Evolutionary conservation across 2,888 invertebrate genomes (phyloP).

Genomic region (Schrankia costaestrigalis): DNA sequence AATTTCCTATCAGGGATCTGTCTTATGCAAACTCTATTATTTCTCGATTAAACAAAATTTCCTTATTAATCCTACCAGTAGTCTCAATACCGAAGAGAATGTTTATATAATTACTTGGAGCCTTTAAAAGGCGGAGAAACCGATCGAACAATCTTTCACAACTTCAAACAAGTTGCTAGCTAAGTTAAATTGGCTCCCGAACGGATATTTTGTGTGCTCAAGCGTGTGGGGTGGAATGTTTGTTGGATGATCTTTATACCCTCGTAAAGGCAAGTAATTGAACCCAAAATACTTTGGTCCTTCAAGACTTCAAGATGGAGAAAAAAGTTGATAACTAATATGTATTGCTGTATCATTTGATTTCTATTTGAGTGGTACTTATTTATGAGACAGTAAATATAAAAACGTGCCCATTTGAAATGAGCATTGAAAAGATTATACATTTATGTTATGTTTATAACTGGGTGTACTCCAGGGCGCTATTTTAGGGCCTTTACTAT

Average conservation of each 20-base stretch:
- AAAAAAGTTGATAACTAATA: too few species aligned
- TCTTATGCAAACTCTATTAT: slow-evolving; percentile 25
- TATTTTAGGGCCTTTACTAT: not conserved
- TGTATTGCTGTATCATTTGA: too few species aligned
- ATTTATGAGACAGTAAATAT: too few species aligned
- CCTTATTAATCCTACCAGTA: slow-evolving; percentile 32
- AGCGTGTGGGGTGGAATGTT: slow-evolving; percentile 36
- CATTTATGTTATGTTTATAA: too few species aligned
- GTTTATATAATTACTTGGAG: slow-evolving; percentile 47
- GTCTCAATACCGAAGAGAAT: slow-evolving; percentile 31
- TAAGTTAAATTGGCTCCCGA: slow-evolving; percentile 54
- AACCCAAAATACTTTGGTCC: slow-evolving; percentile 24
- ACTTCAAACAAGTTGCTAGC: slow-evolving; percentile 43
- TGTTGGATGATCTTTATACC: slow-evolving; percentile 35
- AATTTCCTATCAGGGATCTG: slow-evolving; percentile 15
- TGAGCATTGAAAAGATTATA: too few species aligned
- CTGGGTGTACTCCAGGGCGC: not conserved
- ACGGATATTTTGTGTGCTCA: slow-evolving; percentile 45
- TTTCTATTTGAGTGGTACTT: too few species aligned
- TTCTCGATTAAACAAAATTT: slow-evolving; percentile 18
- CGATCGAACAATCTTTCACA: slow-evolving; percentile 43
- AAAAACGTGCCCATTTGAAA: too few species aligned
- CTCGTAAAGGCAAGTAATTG: slow-evolving; percentile 37
- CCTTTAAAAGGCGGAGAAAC: slow-evolving; percentile 39
- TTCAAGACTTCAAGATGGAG: slow-evolving; percentile 28